phyloP scores from a whole-genome alignment of 64 coral and sea anemone species.

The Porites lutea region DNA sequence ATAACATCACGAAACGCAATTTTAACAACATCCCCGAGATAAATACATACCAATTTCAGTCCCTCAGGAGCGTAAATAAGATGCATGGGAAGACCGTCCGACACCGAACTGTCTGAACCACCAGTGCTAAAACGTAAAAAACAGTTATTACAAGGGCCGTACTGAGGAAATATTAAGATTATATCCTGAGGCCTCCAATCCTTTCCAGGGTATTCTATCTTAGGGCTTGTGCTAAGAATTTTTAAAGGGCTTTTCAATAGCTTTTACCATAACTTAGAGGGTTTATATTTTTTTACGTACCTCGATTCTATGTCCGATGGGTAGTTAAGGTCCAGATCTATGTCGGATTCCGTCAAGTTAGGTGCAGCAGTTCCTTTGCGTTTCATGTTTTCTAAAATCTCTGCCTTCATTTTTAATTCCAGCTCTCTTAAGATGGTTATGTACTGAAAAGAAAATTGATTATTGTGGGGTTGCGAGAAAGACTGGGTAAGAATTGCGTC shows the following conservation, averaged over 20 bases:
- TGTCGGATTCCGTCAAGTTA: constrained; percentile 72
- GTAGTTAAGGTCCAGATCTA: constrained; percentile 83
- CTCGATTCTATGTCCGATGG: constrained; percentile 91
- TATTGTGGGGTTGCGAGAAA: too few species aligned
- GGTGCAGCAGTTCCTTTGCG: constrained; percentile 77
- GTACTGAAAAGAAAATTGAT: constrained; percentile 54
- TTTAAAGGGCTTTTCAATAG: too few species aligned
- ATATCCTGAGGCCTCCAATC: too few species aligned
- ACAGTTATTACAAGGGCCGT: background rate
- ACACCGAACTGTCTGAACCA: constrained; percentile 94
- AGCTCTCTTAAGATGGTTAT: constrained; percentile 73
- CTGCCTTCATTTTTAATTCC: constrained; percentile 69
- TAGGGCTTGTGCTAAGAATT: too few species aligned
- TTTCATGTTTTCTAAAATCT: constrained; percentile 83
- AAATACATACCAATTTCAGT: background rate
- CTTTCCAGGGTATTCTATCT: too few species aligned
- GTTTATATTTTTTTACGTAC: background rate
- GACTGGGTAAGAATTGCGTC: too few species aligned
- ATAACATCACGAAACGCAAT: too few species aligned
- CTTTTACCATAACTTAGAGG: background rate
- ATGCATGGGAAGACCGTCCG: constrained; percentile 96
- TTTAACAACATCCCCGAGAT: too few species aligned
- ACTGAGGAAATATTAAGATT: too few species aligned
- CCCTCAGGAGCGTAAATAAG: constrained; percentile 80
- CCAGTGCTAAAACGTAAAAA: constrained; percentile 62